These are phyloP conservation scores for Drosophila yooni DNA, from an alignment of 2,888 invertebrate species.

Conservation along the genomic window DNA sequence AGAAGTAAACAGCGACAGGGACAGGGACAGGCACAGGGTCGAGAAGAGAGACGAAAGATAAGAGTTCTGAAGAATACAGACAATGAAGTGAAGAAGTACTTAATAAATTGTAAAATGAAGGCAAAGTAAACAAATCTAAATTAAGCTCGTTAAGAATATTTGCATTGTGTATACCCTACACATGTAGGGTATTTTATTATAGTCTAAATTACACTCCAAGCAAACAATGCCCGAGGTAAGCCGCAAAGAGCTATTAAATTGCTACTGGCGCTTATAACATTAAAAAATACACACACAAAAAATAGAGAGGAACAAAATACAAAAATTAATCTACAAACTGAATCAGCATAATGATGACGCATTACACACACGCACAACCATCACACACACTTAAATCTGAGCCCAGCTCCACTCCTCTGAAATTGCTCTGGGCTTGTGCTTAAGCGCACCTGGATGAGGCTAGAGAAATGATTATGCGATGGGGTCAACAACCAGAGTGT, in stretches of 20 bases:
- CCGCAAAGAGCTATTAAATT: constrained; percentile 14
- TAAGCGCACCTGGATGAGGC: constrained; percentile 25
- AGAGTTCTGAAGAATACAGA: not conserved
- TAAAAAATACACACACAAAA: not conserved
- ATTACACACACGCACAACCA: constrained; percentile 14
- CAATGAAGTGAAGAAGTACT: not conserved
- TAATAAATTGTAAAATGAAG: not conserved
- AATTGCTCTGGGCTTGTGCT: constrained; percentile 4
- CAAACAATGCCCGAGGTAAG: constrained; percentile 8
- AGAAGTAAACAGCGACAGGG: not conserved
- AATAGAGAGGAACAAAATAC: not conserved
- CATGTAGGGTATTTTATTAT: not conserved
- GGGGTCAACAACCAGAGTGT: constrained; percentile 35
- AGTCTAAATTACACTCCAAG: not conserved
- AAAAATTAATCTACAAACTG: constrained; percentile 26
- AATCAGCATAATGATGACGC: constrained; percentile 42
- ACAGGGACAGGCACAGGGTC: not conserved
- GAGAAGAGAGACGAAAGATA: not conserved
- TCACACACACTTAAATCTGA: constrained; percentile 6
- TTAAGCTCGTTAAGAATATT: not conserved
- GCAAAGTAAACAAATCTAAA: not conserved
- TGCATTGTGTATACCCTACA: not conserved
- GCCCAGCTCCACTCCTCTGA: constrained; percentile 6
- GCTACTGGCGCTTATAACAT: constrained; percentile 8
- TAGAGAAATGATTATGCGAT: constrained; percentile 65